These are phyloP conservation scores for Flabesymbios commensalis DNA, from an alignment of 2,888 invertebrate species.

Conservation along the genomic window DNA sequence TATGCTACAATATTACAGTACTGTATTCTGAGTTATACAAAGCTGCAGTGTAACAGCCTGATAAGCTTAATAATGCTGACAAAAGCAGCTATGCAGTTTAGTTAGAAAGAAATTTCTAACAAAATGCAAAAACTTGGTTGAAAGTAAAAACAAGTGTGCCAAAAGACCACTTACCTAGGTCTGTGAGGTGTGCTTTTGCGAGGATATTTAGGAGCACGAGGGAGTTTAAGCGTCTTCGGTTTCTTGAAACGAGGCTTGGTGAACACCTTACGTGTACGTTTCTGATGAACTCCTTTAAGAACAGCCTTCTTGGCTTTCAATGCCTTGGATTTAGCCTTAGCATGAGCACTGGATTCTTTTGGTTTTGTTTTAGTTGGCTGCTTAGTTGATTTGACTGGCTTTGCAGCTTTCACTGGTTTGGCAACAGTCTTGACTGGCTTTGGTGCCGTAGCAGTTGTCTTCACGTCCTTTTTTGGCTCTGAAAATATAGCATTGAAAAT, in stretches of 20 bases:
- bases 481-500: too few species aligned
- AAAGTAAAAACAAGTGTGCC: too few species aligned
- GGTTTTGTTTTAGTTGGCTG: constrained; percentile 4
- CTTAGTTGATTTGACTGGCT: constrained; percentile 25
- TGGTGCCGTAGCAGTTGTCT: constrained; percentile 29
- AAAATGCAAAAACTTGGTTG: too few species aligned
- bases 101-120: too few species aligned
- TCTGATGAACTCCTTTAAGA: constrained; percentile 88
- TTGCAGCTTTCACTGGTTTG: constrained; percentile 22
- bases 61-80: neutral
- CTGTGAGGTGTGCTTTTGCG: constrained; percentile 91
- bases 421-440: constrained; percentile 21
- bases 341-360: constrained; percentile 18
- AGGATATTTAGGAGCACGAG: constrained; percentile 91
- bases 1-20: too few species aligned
- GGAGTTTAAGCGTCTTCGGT: constrained; percentile 89
- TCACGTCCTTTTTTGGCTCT: too few species aligned
- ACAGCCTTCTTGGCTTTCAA: constrained; percentile 79
- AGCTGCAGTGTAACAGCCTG: too few species aligned
- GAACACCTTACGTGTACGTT: constrained; percentile 85
- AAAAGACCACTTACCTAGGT: constrained; percentile 77
- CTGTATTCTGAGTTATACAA: too few species aligned
- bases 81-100: neutral
- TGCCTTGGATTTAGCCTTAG: constrained; percentile 65
- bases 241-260: constrained; percentile 94